These are phyloP conservation scores for Phragmatobia fuliginosa DNA, from an alignment of 2,888 invertebrate species.

Conservation along the genomic window DNA sequence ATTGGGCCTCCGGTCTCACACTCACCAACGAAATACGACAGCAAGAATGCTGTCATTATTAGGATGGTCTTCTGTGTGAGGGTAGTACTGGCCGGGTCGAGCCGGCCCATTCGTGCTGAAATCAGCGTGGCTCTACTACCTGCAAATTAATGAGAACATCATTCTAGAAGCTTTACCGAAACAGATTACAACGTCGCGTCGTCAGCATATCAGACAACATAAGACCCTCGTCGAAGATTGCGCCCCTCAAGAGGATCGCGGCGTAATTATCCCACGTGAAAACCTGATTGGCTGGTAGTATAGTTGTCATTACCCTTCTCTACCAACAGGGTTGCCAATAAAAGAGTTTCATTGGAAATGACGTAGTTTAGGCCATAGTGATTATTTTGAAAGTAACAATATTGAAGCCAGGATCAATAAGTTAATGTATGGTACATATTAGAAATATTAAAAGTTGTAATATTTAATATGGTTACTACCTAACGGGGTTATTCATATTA, in stretches of 20 bases:
- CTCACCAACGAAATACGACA: too few relatives aligned
- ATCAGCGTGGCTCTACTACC: too few relatives aligned
- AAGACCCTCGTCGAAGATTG: slow-evolving; percentile 7
- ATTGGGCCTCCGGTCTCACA: too few relatives aligned
- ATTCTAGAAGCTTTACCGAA: neutral
- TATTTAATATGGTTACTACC: neutral
- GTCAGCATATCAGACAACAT: slow-evolving; percentile 6
- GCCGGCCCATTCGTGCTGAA: too few relatives aligned
- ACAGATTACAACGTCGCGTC: slow-evolving; percentile 5
- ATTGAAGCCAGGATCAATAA: neutral
- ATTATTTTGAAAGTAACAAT: too few relatives aligned
- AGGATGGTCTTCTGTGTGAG: too few relatives aligned
- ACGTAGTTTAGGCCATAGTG: too few relatives aligned
- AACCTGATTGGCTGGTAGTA: slow-evolving; percentile 5
- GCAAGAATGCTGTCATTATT: too few relatives aligned
- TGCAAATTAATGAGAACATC: too few relatives aligned
- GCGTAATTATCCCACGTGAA: slow-evolving; percentile 12
- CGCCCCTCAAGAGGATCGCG: neutral
- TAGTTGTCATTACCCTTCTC: neutral
- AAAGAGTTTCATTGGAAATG: neutral
- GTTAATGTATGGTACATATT: too few relatives aligned
- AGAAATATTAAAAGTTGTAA: too few relatives aligned
- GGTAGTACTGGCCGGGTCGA: too few relatives aligned
- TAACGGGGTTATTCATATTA: neutral
- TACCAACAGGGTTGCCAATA: neutral